Percentiles rank a stretch among this genome's conserved stretches.
phyloP scores from a whole-genome alignment of 92 coral and sea anemone species.

The Virgularia gustaviana region DNA sequence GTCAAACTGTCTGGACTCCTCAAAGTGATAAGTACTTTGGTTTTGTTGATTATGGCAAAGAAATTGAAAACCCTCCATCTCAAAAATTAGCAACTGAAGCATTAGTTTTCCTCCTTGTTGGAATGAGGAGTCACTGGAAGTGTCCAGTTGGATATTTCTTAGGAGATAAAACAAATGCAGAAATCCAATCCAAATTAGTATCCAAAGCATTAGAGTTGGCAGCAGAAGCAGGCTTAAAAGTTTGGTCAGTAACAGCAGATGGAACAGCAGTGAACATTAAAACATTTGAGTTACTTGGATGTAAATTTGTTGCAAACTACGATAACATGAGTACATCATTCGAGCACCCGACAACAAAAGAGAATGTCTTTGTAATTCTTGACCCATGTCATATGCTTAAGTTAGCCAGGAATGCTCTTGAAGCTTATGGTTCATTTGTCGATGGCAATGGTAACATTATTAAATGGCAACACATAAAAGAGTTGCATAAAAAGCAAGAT shows the following conservation, averaged over 20 bases:
- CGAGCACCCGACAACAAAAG: background rate
- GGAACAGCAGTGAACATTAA: background rate
- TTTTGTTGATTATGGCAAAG: constrained; percentile 12
- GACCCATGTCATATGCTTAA: constrained; percentile 12
- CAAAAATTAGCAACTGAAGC: constrained; percentile 15
- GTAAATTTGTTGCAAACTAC: background rate
- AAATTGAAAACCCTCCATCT: background rate
- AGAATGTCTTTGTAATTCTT: constrained; percentile 6
- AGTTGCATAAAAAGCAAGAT: no score
- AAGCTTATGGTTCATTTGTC: no score
- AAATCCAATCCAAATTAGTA: background rate
- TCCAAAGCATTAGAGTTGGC: background rate
- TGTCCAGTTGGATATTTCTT: background rate
- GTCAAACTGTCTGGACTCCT: background rate
- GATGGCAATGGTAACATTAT: no score
- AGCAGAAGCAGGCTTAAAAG: background rate
- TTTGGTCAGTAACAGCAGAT: constrained; percentile 13
- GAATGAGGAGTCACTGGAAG: constrained; percentile 3
- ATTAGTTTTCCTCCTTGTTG: constrained; percentile 7
- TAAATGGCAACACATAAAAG: no score
- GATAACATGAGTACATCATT: no score
- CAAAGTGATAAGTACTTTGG: background rate
- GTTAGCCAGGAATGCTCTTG: constrained; percentile 10
- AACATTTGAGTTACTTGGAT: constrained; percentile 3
- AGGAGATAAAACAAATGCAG: background rate